Base-by-base conservation (phyloP, 2,888 invertebrate genomes). In the Ichneumoninae sp. region DNA sequence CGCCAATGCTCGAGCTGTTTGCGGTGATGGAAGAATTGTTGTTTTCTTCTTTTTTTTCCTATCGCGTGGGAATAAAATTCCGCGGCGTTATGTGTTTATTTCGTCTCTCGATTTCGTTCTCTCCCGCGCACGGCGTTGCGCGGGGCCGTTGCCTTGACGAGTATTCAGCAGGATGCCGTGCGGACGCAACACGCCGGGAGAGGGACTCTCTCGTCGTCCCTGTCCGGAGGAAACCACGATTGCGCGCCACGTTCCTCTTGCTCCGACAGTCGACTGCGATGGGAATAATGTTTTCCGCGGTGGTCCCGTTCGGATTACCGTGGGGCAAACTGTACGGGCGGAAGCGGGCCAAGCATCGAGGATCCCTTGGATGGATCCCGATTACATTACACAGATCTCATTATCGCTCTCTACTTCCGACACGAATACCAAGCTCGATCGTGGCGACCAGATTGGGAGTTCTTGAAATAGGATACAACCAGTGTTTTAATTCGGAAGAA, bases 121-220 rank as follows among this genome's bases (percentile, higher is more conserved):
- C 30, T 74, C 40, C 8, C 13, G 66, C 22, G 40, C 60, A 30
- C 8, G 57, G 66, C 70, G 74, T 65, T 36, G 75, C 80, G 80
- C 85, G 86, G 75, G 80, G 70, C 87, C 65, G 89, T 69, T 85
- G 88, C 87, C 89, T 89, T 89, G 89, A 86, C 88, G 87, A 87
- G 87, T 89, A 89, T 89, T 89, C 84, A 72, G 68, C 74, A 76
- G 84, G 75, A 87, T 87, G 83, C 75, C 81, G 81, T 69, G 47
- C 71, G 44, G 68, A 36, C 66, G 52, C 19, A 50, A 36, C 54
- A 30, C 74, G 75, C 36, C n/a, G 26, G 65, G 16, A 62, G 62
- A 60, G 16, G 26, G 7, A 30, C 30, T 62, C 57, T 57, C 26
- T 54, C 54, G 22, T 26, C 22, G 22, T 26, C 57, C 4, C 22